Evolutionary conservation across 64 coral and sea anemone species (phyloP).

Genomic region (Platygyra sinensis): DNA sequence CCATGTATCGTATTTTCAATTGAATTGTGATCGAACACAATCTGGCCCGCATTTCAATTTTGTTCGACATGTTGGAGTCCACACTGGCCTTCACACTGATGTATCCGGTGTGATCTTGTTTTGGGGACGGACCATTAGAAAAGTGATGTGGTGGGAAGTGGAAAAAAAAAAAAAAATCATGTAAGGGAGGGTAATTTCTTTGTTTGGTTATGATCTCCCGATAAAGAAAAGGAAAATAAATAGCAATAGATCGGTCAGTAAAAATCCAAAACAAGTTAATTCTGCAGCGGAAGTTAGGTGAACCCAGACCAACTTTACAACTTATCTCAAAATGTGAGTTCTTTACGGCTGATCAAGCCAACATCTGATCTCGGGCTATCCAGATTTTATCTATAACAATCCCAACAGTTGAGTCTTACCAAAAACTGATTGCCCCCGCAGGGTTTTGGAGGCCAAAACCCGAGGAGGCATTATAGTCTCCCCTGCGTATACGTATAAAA

Average conservation of each 20-base stretch:
- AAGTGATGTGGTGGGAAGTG: too few relatives aligned
- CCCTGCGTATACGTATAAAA: too few relatives aligned
- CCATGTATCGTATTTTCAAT: too few relatives aligned
- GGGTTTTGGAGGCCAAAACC: too few relatives aligned
- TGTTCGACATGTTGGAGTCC: too few relatives aligned
- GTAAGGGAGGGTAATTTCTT: neutral
- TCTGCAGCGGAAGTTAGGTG: neutral
- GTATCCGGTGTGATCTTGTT: neutral
- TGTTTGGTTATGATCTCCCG: neutral
- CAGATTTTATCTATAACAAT: neutral
- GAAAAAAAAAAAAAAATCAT: too few relatives aligned
- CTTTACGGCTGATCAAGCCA: neutral
- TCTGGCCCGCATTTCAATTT: too few relatives aligned
- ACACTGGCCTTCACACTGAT: too few relatives aligned
- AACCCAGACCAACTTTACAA: neutral
- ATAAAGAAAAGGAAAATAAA: slow-evolving; percentile 23
- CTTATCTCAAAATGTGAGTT: neutral
- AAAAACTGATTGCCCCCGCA: too few relatives aligned
- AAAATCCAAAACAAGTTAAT: slow-evolving; percentile 4
- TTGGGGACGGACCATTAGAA: too few relatives aligned
- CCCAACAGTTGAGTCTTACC: neutral
- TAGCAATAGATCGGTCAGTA: slow-evolving; percentile 4
- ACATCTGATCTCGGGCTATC: neutral
- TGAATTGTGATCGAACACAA: too few relatives aligned
- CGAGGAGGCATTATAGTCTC: too few relatives aligned